These are phyloP conservation scores for Varroa destructor DNA, from an alignment of 1,140 invertebrate species.

Conservation along the genomic window DNA sequence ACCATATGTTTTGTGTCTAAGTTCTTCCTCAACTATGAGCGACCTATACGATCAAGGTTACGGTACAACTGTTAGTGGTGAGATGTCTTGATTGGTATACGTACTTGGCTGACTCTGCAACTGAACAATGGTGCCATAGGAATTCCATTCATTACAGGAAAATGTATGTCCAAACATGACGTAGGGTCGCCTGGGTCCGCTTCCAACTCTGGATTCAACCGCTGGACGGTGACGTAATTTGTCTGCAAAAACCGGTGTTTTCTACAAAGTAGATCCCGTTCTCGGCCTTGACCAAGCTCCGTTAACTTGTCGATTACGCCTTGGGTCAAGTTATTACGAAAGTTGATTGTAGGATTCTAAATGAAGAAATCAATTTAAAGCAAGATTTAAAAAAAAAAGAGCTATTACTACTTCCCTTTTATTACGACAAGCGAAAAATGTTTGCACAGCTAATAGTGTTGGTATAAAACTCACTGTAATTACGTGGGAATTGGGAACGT, in stretches of 20 bases:
- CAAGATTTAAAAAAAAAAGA: too few relatives aligned
- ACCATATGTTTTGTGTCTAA: too few relatives aligned
- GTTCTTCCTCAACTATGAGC: too few relatives aligned
- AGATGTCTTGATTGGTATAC: too few relatives aligned
- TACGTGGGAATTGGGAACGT: too few relatives aligned
- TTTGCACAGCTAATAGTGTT: too few relatives aligned
- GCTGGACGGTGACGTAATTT: constrained; percentile 1
- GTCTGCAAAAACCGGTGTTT: background rate
- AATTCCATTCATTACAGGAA: background rate
- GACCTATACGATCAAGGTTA: too few relatives aligned
- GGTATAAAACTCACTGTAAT: too few relatives aligned
- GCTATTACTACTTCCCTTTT: too few relatives aligned
- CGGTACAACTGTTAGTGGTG: too few relatives aligned
- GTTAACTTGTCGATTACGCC: background rate
- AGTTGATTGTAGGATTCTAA: background rate
- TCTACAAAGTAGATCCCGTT: constrained; percentile 1
- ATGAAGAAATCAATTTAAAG: background rate
- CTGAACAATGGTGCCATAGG: background rate
- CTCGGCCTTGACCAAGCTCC: background rate
- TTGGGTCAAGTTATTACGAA: background rate
- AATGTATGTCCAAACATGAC: background rate
- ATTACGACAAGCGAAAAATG: too few relatives aligned
- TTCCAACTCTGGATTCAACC: too few relatives aligned
- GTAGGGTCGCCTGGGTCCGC: background rate
- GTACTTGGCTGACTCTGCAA: background rate